Evolutionary conservation across 2,888 invertebrate species (phyloP).

Genomic region (Invenusta paracnida): DNA sequence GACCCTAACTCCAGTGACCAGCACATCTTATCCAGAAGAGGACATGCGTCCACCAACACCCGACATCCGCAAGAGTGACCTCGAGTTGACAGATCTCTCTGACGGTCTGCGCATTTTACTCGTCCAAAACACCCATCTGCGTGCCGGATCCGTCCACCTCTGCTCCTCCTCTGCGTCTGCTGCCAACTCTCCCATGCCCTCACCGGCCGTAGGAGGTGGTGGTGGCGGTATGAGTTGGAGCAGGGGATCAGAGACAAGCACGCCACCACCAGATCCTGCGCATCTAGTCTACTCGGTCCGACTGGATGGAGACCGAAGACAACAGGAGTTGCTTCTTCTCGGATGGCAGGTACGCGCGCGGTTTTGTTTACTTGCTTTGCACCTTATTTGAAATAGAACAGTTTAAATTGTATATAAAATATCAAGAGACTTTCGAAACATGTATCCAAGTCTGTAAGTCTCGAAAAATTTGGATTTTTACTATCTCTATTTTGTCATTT

Average conservation of each 20-base stretch:
- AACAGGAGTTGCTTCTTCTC: not conserved
- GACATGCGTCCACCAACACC: not conserved
- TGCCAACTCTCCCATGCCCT: not conserved
- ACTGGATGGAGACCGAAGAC: slow-evolving; percentile 9
- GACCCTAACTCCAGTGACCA: no score
- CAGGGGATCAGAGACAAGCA: not conserved
- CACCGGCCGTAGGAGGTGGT: not conserved
- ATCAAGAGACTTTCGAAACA: no score
- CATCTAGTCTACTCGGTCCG: slow-evolving; percentile 1
- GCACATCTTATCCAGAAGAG: no score
- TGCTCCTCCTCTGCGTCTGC: not conserved
- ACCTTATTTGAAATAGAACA: no score
- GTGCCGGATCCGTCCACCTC: not conserved
- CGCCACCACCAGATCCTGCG: not conserved
- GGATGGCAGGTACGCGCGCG: slow-evolving; percentile 20
- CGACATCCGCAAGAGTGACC: slow-evolving; percentile 13
- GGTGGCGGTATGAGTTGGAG: not conserved
- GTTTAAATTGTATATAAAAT: no score
- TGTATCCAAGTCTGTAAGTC: no score
- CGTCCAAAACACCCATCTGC: slow-evolving; percentile 3
- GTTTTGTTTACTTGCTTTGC: no score
- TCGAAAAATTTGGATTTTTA: no score
- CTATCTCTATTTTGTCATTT: no score
- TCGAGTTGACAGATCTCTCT: not conserved
- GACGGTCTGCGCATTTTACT: not conserved